phyloP scores from a whole-genome alignment of 1,140 invertebrate genomes.

The Anthonomus grandis region DNA sequence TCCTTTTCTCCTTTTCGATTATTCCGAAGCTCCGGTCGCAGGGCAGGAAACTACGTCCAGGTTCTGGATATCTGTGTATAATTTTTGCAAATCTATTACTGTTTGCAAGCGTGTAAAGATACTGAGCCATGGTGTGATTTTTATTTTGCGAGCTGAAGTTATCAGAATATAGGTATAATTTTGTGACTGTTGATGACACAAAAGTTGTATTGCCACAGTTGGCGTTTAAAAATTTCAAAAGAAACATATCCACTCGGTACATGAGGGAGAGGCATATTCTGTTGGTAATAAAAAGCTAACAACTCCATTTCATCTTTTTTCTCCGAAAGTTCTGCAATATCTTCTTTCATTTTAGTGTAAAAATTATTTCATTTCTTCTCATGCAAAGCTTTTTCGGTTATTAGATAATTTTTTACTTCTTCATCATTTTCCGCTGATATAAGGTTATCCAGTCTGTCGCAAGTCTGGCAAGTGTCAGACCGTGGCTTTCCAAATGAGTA shows the following conservation, averaged over 20 bases:
- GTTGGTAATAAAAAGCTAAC: no score
- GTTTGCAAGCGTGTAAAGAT: constrained; percentile 17
- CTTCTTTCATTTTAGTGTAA: constrained; percentile 27
- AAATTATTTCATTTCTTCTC: constrained; percentile 11
- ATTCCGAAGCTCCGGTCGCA: constrained; percentile 22
- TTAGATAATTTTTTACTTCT: background rate
- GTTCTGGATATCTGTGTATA: constrained; percentile 29
- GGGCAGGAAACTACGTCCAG: no score
- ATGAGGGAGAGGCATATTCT: no score
- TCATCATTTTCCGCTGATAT: constrained; percentile 12
- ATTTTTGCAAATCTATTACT: constrained; percentile 25
- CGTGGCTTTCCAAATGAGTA: constrained; percentile 19
- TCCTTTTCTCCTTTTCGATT: constrained; percentile 27
- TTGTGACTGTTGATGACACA: constrained; percentile 16
- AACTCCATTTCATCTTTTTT: constrained; percentile 23
- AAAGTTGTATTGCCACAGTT: constrained; percentile 16
- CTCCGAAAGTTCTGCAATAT: constrained; percentile 14
- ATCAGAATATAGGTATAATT: constrained; percentile 24
- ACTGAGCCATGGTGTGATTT: no score
- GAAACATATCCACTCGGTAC: constrained; percentile 26
- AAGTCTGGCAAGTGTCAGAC: constrained; percentile 24
- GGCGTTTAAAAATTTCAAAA: constrained; percentile 23
- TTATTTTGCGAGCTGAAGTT: constrained; percentile 29
- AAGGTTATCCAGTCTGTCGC: constrained; percentile 25
- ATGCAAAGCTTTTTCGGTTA: constrained; percentile 1